These are phyloP conservation scores for Phlogophora meticulosa DNA, from an alignment of 2,888 invertebrate species.

Conservation along the genomic window DNA sequence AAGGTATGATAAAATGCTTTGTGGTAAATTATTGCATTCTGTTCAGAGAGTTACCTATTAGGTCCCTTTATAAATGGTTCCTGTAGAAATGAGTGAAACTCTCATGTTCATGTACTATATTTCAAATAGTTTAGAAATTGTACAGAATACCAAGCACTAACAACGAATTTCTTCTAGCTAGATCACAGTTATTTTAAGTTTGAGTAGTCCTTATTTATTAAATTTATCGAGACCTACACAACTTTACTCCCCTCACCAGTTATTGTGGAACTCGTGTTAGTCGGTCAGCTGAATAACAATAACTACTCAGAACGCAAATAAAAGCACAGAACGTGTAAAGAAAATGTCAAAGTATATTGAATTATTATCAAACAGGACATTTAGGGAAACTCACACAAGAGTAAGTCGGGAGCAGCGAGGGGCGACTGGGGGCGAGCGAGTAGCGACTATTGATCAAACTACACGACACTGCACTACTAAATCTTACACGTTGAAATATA, in stretches of 20 bases:
- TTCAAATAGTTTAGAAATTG: not conserved
- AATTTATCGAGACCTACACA: not conserved
- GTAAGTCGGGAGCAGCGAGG: slow-evolving; percentile 33
- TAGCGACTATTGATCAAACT: slow-evolving; percentile 65
- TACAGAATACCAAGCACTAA: not conserved
- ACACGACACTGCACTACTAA: slow-evolving; percentile 57
- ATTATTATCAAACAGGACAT: slow-evolving; percentile 35
- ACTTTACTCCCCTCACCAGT: not conserved
- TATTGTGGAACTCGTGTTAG: slow-evolving; percentile 1
- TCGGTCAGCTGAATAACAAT: not conserved
- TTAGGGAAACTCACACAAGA: slow-evolving; percentile 33
- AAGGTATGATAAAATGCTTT: slow-evolving; percentile 47
- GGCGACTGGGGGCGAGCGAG: slow-evolving; percentile 43
- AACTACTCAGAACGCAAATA: not conserved
- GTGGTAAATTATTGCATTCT: slow-evolving; percentile 21
- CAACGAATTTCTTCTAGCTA: not conserved
- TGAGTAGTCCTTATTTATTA: too few relatives aligned
- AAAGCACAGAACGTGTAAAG: not conserved
- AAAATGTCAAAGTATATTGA: slow-evolving; percentile 16
- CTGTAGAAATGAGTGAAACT: not conserved
- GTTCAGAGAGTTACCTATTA: not conserved
- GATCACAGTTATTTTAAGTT: too few relatives aligned
- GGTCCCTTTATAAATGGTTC: slow-evolving; percentile 1
- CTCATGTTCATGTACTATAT: not conserved
- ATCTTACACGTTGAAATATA: slow-evolving; percentile 61